Percentiles rank a stretch among this genome's conserved stretches.
phyloP scores from a whole-genome alignment of 2,888 invertebrate genomes.

The Eristalinus aeneus region DNA sequence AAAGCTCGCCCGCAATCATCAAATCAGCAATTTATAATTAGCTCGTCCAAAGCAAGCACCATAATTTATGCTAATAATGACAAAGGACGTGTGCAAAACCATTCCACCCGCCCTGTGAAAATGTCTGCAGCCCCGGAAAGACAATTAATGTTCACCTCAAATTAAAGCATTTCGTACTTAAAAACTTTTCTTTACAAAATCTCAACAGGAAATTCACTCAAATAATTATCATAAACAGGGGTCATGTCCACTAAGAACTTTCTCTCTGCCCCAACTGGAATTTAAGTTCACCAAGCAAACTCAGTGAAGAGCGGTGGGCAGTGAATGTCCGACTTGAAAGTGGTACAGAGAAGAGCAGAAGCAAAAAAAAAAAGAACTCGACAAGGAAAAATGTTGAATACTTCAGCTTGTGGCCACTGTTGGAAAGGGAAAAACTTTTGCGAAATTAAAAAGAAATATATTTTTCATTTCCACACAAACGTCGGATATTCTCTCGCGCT shows the following conservation, averaged over 20 bases:
- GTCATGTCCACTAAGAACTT: constrained; percentile 26
- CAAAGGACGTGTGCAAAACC: too few relatives aligned
- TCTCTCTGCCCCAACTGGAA: constrained; percentile 7
- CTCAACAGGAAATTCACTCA: constrained; percentile 55
- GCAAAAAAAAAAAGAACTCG: neutral
- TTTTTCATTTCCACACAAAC: constrained; percentile 55
- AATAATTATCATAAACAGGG: constrained; percentile 56
- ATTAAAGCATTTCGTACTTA: constrained; percentile 31
- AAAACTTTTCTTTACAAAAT: constrained; percentile 35
- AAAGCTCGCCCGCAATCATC: too few relatives aligned
- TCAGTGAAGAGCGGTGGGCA: neutral
- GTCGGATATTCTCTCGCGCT: constrained; percentile 43
- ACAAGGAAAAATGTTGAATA: constrained; percentile 24
- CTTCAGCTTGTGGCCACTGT: constrained; percentile 15
- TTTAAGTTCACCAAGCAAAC: constrained; percentile 38
- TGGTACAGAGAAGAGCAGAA: neutral
- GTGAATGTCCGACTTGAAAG: neutral
- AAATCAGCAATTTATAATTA: too few relatives aligned
- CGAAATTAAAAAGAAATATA: constrained; percentile 62
- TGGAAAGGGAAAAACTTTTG: constrained; percentile 50
- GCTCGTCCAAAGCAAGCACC: too few relatives aligned
- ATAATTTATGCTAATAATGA: too few relatives aligned
- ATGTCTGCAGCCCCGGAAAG: neutral
- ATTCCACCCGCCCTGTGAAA: neutral
- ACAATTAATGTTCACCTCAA: constrained; percentile 34